These are phyloP conservation scores for Piprites chloris DNA, from an alignment of 2,113 vertebrate genomes.

Conservation along the genomic window DNA sequence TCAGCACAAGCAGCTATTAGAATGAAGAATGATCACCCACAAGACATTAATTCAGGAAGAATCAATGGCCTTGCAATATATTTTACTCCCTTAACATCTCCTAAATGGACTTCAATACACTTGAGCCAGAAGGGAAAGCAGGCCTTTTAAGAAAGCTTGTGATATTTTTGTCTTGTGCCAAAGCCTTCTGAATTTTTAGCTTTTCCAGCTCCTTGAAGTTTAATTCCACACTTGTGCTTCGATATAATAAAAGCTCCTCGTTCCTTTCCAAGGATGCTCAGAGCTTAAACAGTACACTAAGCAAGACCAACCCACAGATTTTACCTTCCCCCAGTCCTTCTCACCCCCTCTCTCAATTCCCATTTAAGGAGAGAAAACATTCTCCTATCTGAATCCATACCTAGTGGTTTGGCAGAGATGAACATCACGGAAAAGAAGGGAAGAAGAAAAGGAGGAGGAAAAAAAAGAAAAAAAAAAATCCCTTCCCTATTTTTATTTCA, in stretches of 20 bases:
- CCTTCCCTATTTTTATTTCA: background rate
- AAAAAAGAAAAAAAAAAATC: background rate
- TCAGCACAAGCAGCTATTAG: constrained; percentile 13
- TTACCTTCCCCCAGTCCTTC: constrained; percentile 6
- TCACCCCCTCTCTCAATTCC: background rate
- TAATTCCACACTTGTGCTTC: constrained; percentile 14
- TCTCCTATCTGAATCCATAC: background rate
- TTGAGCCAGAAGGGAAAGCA: constrained; percentile 26
- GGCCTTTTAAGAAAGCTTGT: constrained; percentile 1
- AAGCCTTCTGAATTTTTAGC: constrained; percentile 37
- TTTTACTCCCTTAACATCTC: constrained; percentile 21
- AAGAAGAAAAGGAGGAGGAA: rapidly evolving
- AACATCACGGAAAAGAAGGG: background rate
- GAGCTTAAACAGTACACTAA: constrained; percentile 1
- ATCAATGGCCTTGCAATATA: constrained; percentile 27
- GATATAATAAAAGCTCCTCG: constrained; percentile 10
- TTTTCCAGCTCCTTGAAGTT: constrained; percentile 18
- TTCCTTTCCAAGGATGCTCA: constrained; percentile 22
- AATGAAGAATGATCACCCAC: constrained; percentile 31
- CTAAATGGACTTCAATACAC: constrained; percentile 49
- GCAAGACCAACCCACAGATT: constrained; percentile 24
- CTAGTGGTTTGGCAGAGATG: background rate
- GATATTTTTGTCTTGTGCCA: background rate
- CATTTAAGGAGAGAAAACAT: background rate
- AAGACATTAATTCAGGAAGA: constrained; percentile 31